Base-by-base conservation (phyloP, 2,888 invertebrate species). In the Altica lythri region DNA sequence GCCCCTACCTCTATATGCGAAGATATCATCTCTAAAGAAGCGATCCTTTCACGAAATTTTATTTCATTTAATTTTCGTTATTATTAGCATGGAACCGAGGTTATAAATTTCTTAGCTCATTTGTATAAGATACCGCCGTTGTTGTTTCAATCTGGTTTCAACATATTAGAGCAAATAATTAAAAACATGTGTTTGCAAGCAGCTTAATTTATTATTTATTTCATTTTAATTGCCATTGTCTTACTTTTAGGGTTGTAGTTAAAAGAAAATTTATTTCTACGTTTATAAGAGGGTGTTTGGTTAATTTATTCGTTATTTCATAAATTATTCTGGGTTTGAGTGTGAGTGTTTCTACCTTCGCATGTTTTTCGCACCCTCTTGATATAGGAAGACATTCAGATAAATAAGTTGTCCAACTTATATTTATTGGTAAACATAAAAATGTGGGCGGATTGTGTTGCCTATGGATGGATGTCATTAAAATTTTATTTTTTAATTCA, bases 101-200 rank as follows among this genome's bases (percentile, higher is more conserved):
- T 43, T 43, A 43, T 43, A 43, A 43, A 43, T 43, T 27, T 8
- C 43, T 43, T 16, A 43, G 27, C 17, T 43, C 43, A 43, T 27
- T 43, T 43, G 43, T 43, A 43, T 9, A 43, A 43, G 43, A 43
- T 43, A 29, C 27, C 43, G 43, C 14, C 16, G 27, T 43, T 43
- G 54, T 59, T 54, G 53, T 59, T 55, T 51, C 50, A 59, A 56
- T 58, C 32, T 42, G 49, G 49, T 52, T 51, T 32, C 43, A 30
- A 32, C 50, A 37, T 48, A 42, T 25, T 35, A 45, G 25, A 29
- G 17, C n/a, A 43, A 43, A 43, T 43, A 43, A 43, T 43, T 43
- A 43, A 43, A 30, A 52, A 52, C 45, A 43, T 38, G 45, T 46
- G 38, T 52, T 45, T 27, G 30, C 22, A 22, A 35, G 30, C 42